Base-by-base conservation (phyloP, 2,797 vertebrate genomes). In the Tarsius wallacei region DNA sequence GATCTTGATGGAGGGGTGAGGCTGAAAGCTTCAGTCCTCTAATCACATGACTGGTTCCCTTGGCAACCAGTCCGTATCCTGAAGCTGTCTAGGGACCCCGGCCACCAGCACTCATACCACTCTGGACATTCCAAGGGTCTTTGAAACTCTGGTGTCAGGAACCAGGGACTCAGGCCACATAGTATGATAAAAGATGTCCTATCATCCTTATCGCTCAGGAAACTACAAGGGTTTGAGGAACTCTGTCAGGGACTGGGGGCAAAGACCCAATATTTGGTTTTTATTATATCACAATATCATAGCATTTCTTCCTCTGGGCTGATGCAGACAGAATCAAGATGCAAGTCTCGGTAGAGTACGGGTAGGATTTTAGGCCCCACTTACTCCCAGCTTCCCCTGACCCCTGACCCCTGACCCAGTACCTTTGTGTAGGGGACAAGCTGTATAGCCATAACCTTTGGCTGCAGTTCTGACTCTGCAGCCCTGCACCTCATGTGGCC, bases 391-490 rank as follows among this genome's bases (percentile, higher is more conserved):
- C 33, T 49, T 84, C 49, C 13, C 49, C 89, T n/a, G n/a, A n/a
- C n/a, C n/a, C n/a, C 42, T 51, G 64, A n/a, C 71, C 94, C 55
- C n/a, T 49, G 26, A 55, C 31, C n/a, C n/a, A 61, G 24, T 8
- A 11, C 47, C 10, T 31, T 11, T 66, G 24, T 24, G 4, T 16
- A 64, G 28, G 14, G 14, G 15, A 51, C 61, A 84, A 21, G 2
- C 47, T 57, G 15, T 59, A 26, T 49, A 73, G 16, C 42, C 14
- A 15, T 47, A 76, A 53, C 49, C 70, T 89, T n/a, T 16, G 47
- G 26, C 80, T 90, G 13, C 71, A 53, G 59, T n/a, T 94, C 42
- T 89, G 47, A 83, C 33, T 91, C 63, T 57, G 83, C 16, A 78
- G 16, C 66, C 49, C 11, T 95, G 26, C 53, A n/a, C 47, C 21